A percentile compares a stretch with the other conserved stretches of the same genome.
Conservation (phyloP, 2,888 invertebrate genomes). For the Congeria kusceri region DNA sequence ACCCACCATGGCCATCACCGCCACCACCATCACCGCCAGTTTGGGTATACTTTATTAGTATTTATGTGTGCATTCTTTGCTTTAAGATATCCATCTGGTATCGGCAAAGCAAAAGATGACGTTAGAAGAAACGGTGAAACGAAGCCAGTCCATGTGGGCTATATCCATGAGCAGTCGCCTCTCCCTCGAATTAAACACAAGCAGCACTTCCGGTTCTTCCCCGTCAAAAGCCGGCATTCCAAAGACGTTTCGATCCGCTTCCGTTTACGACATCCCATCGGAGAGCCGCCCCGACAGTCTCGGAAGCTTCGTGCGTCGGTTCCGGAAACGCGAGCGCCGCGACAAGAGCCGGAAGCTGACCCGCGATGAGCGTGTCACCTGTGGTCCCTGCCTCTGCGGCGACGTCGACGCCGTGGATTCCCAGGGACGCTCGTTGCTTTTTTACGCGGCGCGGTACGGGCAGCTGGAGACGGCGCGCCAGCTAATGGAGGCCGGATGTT, state of each 20-base stretch:
- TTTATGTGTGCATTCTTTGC: too few relatives aligned
- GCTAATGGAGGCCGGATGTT: conserved; percentile 61
- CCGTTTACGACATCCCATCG: conserved; percentile 9
- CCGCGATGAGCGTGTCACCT: conserved; percentile 9
- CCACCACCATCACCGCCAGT: too few relatives aligned
- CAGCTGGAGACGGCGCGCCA: conserved; percentile 60
- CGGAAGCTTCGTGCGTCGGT: conserved; percentile 18
- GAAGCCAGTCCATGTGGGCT: too few relatives aligned
- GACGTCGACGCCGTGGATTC: conserved; percentile 60
- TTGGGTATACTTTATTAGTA: too few relatives aligned
- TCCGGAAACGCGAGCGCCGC: conserved; percentile 23
- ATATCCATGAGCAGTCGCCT: too few relatives aligned
- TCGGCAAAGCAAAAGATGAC: too few relatives aligned
- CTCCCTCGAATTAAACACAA: too few relatives aligned
- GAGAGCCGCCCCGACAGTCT: not conserved
- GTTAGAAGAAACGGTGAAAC: too few relatives aligned
- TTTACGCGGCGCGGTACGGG: conserved; percentile 66
- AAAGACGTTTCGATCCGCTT: conserved; percentile 1
- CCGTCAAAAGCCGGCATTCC: not conserved
- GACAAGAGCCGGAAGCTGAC: conserved; percentile 9
- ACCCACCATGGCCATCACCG: too few relatives aligned
- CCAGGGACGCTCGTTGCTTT: conserved; percentile 61
- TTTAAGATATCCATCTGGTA: too few relatives aligned
- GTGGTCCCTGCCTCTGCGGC: conserved; percentile 43
- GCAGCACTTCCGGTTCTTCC: not conserved